Conservation (phyloP, 2,797 vertebrate genomes). For the Anguilla anguilla region DNA sequence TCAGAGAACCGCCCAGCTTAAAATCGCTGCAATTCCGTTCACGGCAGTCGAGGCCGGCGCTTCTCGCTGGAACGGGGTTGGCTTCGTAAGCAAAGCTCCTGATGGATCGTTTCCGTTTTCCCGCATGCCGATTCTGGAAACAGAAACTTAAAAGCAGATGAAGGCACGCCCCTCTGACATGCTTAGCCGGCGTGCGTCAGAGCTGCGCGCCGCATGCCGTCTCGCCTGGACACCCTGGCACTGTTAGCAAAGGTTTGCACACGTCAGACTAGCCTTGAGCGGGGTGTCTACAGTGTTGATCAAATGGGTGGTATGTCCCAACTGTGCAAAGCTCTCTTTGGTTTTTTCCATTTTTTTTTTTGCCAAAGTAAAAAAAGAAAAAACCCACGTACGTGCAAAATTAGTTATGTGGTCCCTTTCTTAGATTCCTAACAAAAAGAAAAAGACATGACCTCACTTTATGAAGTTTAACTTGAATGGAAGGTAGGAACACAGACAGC, state of each 20-base stretch:
- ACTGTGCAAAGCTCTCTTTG: conserved; percentile 42
- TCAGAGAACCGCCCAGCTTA: background rate
- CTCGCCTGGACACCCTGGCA: conserved; percentile 32
- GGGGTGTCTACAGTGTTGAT: conserved; percentile 64
- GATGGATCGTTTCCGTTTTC: conserved; percentile 57
- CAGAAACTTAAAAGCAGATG: conserved; percentile 61
- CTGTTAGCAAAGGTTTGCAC: conserved; percentile 50
- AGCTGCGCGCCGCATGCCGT: conserved; percentile 38
- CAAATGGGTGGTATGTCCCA: conserved; percentile 64
- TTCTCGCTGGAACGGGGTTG: conserved; percentile 37
- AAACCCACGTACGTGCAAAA: too few species aligned
- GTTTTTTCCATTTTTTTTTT: background rate
- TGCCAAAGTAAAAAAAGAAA: background rate
- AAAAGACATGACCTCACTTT: background rate
- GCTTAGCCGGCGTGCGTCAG: conserved; percentile 44
- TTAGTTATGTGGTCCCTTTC: too few species aligned
- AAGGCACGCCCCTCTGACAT: conserved; percentile 59
- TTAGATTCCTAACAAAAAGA: background rate
- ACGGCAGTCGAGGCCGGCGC: background rate
- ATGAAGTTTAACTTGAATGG: conserved; percentile 24
- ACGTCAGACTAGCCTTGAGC: conserved; percentile 48
- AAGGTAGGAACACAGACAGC: background rate
- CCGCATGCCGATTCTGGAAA: conserved; percentile 53
- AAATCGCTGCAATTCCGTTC: background rate
- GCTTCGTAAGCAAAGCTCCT: conserved; percentile 49